Evolutionary conservation across 1,140 invertebrate species (phyloP), one percentile per base, ranked within the genome.

Genomic region (Drusus annulatus): DNA sequence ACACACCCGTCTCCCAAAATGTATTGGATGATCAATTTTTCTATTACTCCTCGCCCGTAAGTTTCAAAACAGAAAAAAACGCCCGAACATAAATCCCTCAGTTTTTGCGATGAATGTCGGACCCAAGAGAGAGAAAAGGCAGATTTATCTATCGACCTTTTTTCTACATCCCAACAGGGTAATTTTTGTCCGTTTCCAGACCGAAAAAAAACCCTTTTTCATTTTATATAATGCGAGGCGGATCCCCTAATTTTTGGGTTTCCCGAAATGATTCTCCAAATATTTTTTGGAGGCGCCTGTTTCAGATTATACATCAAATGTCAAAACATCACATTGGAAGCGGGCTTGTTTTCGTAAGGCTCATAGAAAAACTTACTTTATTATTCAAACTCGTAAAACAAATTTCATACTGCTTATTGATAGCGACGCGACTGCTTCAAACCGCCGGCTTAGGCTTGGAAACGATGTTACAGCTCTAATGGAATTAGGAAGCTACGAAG

Each of bases 91-190:
- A 60, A 60, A 60, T 60, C 56, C 17, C 19, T 60, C 56, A 60
- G 13, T 19, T 60, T 60, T 60, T 21, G 23, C 56, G 56, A 60
- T 60, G 56, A 60, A 60, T 65, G 21, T 16, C 28, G 62, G 7
- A 25, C 62, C 62, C 62, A 28, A 17, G 25, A 65, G 62, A 65
- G 10, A 25, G 28, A 25, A 25, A 65, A 15, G 25, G 7, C 28
- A 31, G 62, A 65, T 65, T 65, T 65, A 65, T 65, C 62, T 15
- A 25, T 25, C 25, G n/a, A 28, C 62, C 62, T 28, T 25, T 58
- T 65, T 65, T 65, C 36, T 21, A 65, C 21, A n/a, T 31, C 62
- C 25, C 62, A 15, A 28, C 62, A n/a, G 62, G 25, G 62, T 60
- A 60, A 65, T 65, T 65, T 65, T 65, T 65, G 23, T 16, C n/a